Base-by-base conservation (phyloP, 2,888 invertebrate genomes). In the Torymus auratus region DNA sequence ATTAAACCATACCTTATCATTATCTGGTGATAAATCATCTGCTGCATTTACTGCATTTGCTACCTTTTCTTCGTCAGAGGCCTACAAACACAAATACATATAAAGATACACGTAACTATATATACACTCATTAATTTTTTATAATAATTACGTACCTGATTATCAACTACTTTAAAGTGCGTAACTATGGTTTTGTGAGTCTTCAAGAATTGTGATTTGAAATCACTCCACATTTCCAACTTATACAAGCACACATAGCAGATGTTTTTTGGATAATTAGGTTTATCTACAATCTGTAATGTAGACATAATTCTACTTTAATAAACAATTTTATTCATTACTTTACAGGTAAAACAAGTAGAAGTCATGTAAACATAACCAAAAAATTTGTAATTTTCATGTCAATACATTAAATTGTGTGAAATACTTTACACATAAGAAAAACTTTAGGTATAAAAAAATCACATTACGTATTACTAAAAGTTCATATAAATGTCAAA, bases 221-320 rank as follows among this genome's bases (percentile, higher is more conserved):
- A 90, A 60, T 90, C 89, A 62, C 77, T 84, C 90, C 90, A 90
- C 87, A 88, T 86, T 56, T 90, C 86, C 74, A 91, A 79, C 73
- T 91, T 91, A 79, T 90, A 90, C 10, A 91, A 83, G 72, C 91
- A 91, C 56, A 88, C 83, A 65, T 91, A 89, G 80, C 91, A 91
- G 14, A 90, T 85, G 13, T 86, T 87, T 20, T 82, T 83, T 2
- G 91, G 90, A 52, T 88, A 84, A 78, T 85, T 85, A 2, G 86
- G 84, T 15, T 87, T 86, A 55, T 88, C 79, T 50, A 86, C 83
- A 41, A 91, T 88, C 91, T 90, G 74, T 56, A 80, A 50, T 41
- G 7, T 41, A 7, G 7, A 41, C 5, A 41, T 41, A 41, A 41
- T 41, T 41, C 41, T 41, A 41, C 0, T 41, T 41, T 7, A 41